phyloP scores from a whole-genome alignment of 1,140 invertebrate genomes.

The Pseudomyrmex gracilis region DNA sequence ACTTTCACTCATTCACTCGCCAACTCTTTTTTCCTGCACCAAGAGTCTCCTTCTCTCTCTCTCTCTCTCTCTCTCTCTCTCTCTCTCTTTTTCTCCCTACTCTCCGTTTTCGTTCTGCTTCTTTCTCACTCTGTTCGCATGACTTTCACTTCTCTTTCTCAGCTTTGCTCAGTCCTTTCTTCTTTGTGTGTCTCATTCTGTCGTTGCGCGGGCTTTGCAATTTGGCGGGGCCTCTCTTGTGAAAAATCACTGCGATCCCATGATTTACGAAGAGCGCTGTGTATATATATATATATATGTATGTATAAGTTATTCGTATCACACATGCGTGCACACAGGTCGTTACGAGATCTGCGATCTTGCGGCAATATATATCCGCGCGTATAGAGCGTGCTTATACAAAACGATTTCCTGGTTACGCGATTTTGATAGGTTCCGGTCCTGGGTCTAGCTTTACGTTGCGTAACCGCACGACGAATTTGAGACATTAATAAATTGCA shows the following conservation, averaged over 20 bases:
- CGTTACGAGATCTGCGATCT: conserved; percentile 1
- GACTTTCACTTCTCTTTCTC: conserved; percentile 76
- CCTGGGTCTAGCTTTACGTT: conserved; percentile 1
- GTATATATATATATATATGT: conserved; percentile 3
- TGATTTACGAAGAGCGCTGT: conserved; percentile 49
- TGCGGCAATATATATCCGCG: background rate
- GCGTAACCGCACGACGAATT: conserved; percentile 27
- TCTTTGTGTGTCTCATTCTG: conserved; percentile 45
- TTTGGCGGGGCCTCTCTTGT: conserved; percentile 46
- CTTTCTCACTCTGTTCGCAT: conserved; percentile 63
- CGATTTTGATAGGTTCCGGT: conserved; percentile 9
- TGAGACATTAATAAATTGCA: conserved; percentile 19
- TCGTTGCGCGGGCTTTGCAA: conserved; percentile 39
- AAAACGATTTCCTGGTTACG: conserved; percentile 33
- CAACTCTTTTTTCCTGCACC: conserved; percentile 73
- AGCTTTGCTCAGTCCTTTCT: conserved; percentile 64
- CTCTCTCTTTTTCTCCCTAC: conserved; percentile 25
- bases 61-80: conserved; percentile 51
- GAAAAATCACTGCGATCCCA: conserved; percentile 39
- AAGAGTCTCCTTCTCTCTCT: conserved; percentile 48
- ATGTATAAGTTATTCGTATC: conserved; percentile 4
- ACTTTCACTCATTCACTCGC: conserved; percentile 82
- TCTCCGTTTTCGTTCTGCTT: conserved; percentile 42
- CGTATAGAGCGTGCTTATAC: background rate
- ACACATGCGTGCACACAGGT: background rate